Base-by-base conservation (phyloP, 2,888 invertebrate genomes). In the Adela reaumurella region DNA sequence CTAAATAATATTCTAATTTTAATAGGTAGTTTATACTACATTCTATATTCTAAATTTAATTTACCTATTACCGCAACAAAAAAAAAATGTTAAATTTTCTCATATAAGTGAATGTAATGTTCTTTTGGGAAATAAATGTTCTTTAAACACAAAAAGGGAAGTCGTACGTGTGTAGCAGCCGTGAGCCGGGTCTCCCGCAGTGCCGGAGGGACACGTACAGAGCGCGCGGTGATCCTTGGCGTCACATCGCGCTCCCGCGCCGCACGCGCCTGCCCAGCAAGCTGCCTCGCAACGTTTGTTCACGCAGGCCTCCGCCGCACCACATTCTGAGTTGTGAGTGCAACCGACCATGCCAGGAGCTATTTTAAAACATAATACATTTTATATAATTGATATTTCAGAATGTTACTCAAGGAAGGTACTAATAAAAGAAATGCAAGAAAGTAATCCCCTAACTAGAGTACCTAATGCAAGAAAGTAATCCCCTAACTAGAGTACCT, bases 141-240 rank as follows among this genome's bases (percentile, higher is more conserved):
- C n/a, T n/a, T n/a, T n/a, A n/a, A n/a, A n/a, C n/a, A n/a, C n/a
- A n/a, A n/a, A n/a, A n/a, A n/a, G n/a, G n/a, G n/a, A n/a, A n/a
- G n/a, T n/a, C 87, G 86, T 81, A 94, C 94, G 92, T 82, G 88
- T 90, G 64, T 89, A 92, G 62, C 95, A 95, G 54, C 86, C 83
- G 18, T 87, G 71, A 68, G 93, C 88, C 28, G 95, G 94, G 68
- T 94, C 90, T 52, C 95, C 95, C 47, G 91, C 92, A 76, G 90
- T 92, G 54, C 90, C 91, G 46, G 87, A 83, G 17, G 90, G 90
- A 65, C 95, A 95, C 60, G 83, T 84, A 67, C 95, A 95, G 17
- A 86, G 85, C 3, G 94, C 92, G 55, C 92, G 86, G 63, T 92
- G 93, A 57, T 86, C 83, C 44, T 81, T 78, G 0, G 90, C 88